Conservation (phyloP, 2,888 invertebrate species). For the Rhopalosiphum nymphaeae region DNA sequence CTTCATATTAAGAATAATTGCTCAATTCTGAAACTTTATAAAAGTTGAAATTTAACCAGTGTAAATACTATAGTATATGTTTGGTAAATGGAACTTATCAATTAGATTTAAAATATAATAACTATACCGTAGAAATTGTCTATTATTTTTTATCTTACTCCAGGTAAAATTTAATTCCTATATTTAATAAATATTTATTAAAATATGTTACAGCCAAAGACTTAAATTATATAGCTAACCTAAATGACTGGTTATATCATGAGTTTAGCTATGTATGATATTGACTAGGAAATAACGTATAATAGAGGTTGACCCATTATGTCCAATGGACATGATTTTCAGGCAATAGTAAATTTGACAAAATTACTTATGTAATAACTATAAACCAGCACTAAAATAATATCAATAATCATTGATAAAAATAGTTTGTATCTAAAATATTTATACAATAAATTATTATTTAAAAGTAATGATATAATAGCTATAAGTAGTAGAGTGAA, state of each 20-base stretch:
- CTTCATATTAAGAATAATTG: neutral
- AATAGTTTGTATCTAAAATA: neutral
- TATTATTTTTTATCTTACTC: neutral
- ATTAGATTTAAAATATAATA: neutral
- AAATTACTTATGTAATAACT: neutral
- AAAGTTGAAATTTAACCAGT: neutral
- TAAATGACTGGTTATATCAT: neutral
- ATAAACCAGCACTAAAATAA: neutral
- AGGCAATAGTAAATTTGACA: neutral
- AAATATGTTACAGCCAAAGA: neutral
- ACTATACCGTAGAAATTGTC: neutral
- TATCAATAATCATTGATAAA: neutral
- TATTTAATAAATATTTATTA: neutral
- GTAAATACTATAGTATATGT: neutral
- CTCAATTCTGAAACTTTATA: neutral
- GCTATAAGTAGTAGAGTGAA: neutral
- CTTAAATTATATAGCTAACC: neutral
- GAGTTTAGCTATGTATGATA: neutral
- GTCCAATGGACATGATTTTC: neutral
- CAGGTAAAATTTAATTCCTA: neutral
- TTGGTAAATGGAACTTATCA: neutral
- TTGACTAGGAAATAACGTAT: neutral
- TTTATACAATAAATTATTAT: neutral
- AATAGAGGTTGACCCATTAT: neutral
- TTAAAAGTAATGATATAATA: neutral